Evolutionary conservation across 2,888 invertebrate genomes (phyloP), one percentile per base, ranked within the genome.

Genomic region (Apodemia mormo): DNA sequence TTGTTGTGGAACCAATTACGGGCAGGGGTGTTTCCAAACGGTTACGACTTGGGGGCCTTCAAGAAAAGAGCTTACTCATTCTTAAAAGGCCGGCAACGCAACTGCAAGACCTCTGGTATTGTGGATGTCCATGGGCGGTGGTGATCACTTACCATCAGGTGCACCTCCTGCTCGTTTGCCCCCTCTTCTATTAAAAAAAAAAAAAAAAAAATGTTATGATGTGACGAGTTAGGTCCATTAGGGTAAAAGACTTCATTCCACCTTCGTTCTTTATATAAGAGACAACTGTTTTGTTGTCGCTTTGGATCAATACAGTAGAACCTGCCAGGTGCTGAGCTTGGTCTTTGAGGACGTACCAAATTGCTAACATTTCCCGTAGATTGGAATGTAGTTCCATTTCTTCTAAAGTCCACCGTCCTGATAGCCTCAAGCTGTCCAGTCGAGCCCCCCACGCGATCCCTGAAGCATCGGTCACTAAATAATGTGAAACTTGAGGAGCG

Each of bases 341-440:
- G 12, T n/a, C 65, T 68, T 54, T 33, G n/a, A 66, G 29, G 40
- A 29, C 37, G 33, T 66, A 58, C 7, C 69, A 37, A 9, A 76
- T 69, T 7, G 75, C 75, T 2, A 74, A 66, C 74, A 78, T 72
- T 66, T 77, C 77, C 49, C 74, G 73, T 10, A 68, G 67, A 54
- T 78, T 78, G 69, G 71, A 76, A 52, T 76, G 76, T 12, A 74
- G 58, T 5, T 9, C 10, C 54, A 37, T 12, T 67, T 78, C 72
- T 14, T 61, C 33, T 4, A 33, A 14, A 2, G 58, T 43, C 75
- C 76, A 78, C 0, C 22, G 40, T 1, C 74, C 74, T 1, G 65
- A 30, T 3, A 76, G 29, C 0, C 14, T 9, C 9, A 52, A 10
- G 29, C 70, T 67, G 73, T 76, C 68, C 37, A 77, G 30, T 10